Percentiles rank a stretch among this genome's conserved stretches.
Conservation (phyloP, 2,888 invertebrate species). For the Willowsia nigromaculata region DNA sequence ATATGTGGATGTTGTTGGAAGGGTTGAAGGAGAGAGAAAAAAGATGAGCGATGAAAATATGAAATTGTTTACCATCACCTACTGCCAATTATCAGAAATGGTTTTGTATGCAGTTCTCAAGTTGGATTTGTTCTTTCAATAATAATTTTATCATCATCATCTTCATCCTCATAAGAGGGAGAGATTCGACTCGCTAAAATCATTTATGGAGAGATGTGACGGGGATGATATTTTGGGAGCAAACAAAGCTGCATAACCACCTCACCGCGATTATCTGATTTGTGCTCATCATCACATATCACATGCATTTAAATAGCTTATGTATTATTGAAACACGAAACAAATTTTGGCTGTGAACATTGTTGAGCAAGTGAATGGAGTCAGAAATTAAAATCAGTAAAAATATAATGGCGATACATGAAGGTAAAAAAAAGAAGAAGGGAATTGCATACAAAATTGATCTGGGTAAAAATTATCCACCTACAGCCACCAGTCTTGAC, state of each 20-base stretch:
- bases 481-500: constrained; percentile 64
- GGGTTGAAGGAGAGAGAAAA: background rate
- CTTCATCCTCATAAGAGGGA: no score
- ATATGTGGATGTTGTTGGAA: background rate
- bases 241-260: background rate
- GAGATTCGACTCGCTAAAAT: background rate
- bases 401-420: background rate
- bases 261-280: background rate
- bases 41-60: background rate
- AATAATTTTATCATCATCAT: background rate
- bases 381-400: background rate
- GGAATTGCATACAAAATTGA: constrained; percentile 42
- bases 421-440: background rate
- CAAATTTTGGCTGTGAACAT: background rate
- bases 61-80: background rate
- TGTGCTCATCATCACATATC: background rate
- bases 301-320: background rate
- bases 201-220: background rate
- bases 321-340: background rate
- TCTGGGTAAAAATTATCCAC: constrained; percentile 61
- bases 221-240: constrained; percentile 10
- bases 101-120: background rate
- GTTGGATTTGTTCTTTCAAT: background rate
- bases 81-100: background rate
- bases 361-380: background rate